phyloP scores from a whole-genome alignment of 2,797 vertebrate genomes.

The Pachyuromys duprasi region DNA sequence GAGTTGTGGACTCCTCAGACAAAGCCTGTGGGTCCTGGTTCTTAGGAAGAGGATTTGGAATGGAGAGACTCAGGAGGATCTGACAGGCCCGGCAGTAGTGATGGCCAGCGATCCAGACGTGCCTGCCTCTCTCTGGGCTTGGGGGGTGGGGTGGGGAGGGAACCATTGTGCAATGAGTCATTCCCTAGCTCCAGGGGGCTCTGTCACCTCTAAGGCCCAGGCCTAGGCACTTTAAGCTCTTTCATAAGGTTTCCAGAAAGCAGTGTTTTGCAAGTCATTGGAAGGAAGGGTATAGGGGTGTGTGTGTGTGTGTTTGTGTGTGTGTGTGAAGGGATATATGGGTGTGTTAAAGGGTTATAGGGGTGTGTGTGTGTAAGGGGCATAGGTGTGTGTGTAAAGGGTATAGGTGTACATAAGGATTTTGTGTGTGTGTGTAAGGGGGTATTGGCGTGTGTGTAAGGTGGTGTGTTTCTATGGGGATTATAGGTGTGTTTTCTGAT shows the following conservation, averaged over 20 bases:
- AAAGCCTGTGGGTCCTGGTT: not conserved
- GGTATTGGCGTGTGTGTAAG: not conserved
- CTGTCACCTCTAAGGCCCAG: not conserved
- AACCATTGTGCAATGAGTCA: not conserved
- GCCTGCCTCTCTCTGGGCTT: not conserved
- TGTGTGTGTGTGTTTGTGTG: not conserved
- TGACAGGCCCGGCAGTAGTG: not conserved
- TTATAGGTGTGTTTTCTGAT: not conserved
- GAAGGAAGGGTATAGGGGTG: not conserved
- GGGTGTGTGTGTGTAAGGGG: not conserved
- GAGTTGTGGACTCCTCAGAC: not conserved
- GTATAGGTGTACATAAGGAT: not conserved
- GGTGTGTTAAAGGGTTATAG: not conserved
- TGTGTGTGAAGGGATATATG: not conserved
- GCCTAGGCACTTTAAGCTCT: rapidly evolving
- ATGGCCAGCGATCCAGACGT: no score
- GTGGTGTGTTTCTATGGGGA: not conserved
- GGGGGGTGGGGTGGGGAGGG: not conserved
- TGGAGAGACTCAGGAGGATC: not conserved
- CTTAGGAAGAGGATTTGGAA: not conserved
- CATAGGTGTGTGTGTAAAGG: not conserved
- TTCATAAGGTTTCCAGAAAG: not conserved
- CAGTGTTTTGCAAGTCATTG: not conserved
- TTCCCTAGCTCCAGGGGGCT: not conserved
- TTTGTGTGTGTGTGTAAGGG: not conserved